A percentile compares a stretch with the other conserved stretches of the same genome.
Conservation (phyloP, 64 coral and sea anemone genomes). For the Hydrozoanthus tunicans region DNA sequence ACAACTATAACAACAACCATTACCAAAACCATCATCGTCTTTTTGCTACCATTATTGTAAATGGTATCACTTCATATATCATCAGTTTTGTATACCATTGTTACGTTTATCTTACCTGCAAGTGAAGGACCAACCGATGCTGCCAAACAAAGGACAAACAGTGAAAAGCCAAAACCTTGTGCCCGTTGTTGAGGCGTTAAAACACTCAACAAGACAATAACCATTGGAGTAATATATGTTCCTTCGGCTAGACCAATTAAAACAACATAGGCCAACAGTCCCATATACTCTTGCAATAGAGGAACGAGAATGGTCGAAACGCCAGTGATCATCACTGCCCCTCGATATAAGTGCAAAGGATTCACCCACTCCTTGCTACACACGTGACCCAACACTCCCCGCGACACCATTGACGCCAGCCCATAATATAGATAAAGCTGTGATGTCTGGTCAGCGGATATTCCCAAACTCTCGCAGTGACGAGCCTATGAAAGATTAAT, state of each 20-base stretch:
- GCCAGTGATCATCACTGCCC: conserved; percentile 1
- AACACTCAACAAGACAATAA: conserved; percentile 24
- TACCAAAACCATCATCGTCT: too few relatives aligned
- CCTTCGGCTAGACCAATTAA: conserved; percentile 49
- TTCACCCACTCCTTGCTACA: conserved; percentile 25
- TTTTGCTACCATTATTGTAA: too few relatives aligned
- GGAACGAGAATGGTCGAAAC: conserved; percentile 12
- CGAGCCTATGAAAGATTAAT: neutral
- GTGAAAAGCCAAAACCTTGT: conserved; percentile 16
- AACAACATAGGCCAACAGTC: neutral
- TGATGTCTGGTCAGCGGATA: neutral
- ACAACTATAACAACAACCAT: too few relatives aligned
- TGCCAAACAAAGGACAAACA: neutral
- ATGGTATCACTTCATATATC: too few relatives aligned
- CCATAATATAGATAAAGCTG: conserved; percentile 14
- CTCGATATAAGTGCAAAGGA: conserved; percentile 56
- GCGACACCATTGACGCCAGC: conserved; percentile 27
- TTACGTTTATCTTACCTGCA: conserved; percentile 37
- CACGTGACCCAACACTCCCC: conserved; percentile 32
- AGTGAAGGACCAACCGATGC: conserved; percentile 29
- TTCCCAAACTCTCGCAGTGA: neutral
- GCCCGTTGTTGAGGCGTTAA: conserved; percentile 23
- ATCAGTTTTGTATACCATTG: too few relatives aligned
- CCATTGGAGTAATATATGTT: neutral
- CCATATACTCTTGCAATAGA: neutral